These are phyloP conservation scores for Malacosoma neustria DNA, from an alignment of 2,888 invertebrate genomes.

Conservation along the genomic window DNA sequence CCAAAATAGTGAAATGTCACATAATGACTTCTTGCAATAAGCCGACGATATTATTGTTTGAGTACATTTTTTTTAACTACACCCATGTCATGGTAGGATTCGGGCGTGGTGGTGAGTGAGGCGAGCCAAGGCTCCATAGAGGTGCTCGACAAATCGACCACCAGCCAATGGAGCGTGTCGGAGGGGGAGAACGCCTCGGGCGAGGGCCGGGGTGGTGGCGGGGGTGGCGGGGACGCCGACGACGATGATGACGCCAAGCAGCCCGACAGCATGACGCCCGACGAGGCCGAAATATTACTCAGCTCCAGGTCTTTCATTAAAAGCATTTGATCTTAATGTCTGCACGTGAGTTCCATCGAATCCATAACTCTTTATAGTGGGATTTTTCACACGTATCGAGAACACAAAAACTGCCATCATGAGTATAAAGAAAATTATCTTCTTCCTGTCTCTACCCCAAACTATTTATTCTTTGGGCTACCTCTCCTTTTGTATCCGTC, in stretches of 20 bases:
- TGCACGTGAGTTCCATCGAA: too few species aligned
- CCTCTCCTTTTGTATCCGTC: too few species aligned
- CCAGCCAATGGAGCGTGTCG: slow-evolving; percentile 73
- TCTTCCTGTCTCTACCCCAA: too few species aligned
- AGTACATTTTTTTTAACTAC: background rate
- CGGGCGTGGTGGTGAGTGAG: slow-evolving; percentile 70
- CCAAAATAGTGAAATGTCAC: too few species aligned
- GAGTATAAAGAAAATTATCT: too few species aligned
- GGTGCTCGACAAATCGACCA: slow-evolving; percentile 73
- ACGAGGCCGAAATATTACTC: slow-evolving; percentile 90
- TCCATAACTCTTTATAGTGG: too few species aligned
- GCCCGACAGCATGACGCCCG: slow-evolving; percentile 82
- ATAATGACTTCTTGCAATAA: too few species aligned
- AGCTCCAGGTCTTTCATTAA: slow-evolving; percentile 91
- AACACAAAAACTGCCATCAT: too few species aligned
- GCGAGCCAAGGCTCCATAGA: slow-evolving; percentile 71
- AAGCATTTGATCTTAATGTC: too few species aligned
- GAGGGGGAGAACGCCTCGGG: slow-evolving; percentile 69
- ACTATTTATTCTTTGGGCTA: too few species aligned
- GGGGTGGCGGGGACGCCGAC: slow-evolving; percentile 26
- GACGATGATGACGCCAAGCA: slow-evolving; percentile 39
- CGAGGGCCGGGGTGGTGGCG: slow-evolving; percentile 42
- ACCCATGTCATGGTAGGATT: slow-evolving; percentile 38
- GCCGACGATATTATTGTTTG: background rate
- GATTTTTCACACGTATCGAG: too few species aligned